Percentiles rank a stretch among this genome's conserved stretches.
phyloP scores from a whole-genome alignment of 2,797 vertebrate species.

The Sebastiscus albofasciatus region DNA sequence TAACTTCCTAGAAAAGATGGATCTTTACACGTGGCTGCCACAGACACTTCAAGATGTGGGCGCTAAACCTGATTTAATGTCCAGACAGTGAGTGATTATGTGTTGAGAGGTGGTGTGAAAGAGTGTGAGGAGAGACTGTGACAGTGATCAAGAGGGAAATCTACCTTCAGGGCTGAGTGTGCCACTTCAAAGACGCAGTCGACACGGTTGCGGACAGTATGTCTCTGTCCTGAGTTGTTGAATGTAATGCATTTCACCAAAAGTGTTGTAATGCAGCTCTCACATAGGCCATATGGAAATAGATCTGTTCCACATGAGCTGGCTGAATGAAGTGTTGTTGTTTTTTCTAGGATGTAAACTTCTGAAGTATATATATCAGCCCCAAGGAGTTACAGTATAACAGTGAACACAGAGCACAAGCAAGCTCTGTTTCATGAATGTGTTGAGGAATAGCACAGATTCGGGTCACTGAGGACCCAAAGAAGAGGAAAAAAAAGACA shows the following conservation, averaged over 20 bases:
- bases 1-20: neutral
- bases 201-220: neutral
- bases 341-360: constrained; percentile 4
- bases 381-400: neutral
- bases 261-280: neutral
- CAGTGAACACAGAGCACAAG: constrained; percentile 41
- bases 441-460: constrained; percentile 31
- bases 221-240: neutral
- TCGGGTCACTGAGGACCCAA: constrained; percentile 55
- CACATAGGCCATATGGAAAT: neutral
- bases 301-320: constrained; percentile 3
- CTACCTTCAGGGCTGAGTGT: constrained; percentile 8
- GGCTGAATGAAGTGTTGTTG: constrained; percentile 13
- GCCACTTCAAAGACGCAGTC: constrained; percentile 35
- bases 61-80: constrained; percentile 26
- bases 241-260: neutral
- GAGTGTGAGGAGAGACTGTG: constrained; percentile 1
- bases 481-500: constrained; percentile 21
- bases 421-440: constrained; percentile 47
- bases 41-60: constrained; percentile 10
- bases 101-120: constrained; percentile 3
- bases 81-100: constrained; percentile 8
- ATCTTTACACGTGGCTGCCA: neutral
- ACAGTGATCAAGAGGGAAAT: constrained; percentile 15
- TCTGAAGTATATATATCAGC: constrained; percentile 23